These are phyloP conservation scores for Bucorvus abyssinicus DNA, from an alignment of 2,797 vertebrate genomes.

Conservation along the genomic window DNA sequence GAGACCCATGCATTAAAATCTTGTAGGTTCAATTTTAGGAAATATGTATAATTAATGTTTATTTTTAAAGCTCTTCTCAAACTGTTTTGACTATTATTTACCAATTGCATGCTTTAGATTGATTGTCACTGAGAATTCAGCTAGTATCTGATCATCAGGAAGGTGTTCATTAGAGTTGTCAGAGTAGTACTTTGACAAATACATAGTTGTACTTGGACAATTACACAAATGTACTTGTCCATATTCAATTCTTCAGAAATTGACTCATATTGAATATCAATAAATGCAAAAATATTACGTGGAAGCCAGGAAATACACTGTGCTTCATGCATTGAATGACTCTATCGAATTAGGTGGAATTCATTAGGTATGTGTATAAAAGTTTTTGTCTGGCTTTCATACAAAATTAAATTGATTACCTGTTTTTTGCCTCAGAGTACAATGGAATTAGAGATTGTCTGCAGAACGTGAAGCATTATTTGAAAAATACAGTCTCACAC, in stretches of 20 bases:
- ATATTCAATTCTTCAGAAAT: background rate
- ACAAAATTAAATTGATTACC: background rate
- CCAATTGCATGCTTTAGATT: background rate
- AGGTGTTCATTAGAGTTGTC: background rate
- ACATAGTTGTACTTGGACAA: background rate
- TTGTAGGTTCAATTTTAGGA: background rate
- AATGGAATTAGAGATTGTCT: slow-evolving; percentile 50
- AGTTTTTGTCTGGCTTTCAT: background rate
- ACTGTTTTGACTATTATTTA: background rate
- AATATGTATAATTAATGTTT: background rate
- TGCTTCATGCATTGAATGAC: background rate
- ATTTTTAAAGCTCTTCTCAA: background rate
- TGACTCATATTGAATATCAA: background rate
- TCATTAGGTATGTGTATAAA: background rate
- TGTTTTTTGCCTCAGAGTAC: slow-evolving; percentile 52
- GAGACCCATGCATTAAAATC: background rate
- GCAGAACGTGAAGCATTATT: slow-evolving; percentile 51
- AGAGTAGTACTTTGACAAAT: background rate
- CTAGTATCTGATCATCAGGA: background rate
- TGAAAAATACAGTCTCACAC: slow-evolving; percentile 45
- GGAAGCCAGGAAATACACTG: background rate
- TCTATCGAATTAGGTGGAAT: background rate
- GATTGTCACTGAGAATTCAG: background rate
- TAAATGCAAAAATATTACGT: background rate
- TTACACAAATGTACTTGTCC: background rate